Percentiles rank a stretch among this genome's conserved stretches.
These are phyloP conservation scores for Lasioglossum figueresi DNA, from an alignment of 2,888 invertebrate genomes.

Conservation along the genomic window DNA sequence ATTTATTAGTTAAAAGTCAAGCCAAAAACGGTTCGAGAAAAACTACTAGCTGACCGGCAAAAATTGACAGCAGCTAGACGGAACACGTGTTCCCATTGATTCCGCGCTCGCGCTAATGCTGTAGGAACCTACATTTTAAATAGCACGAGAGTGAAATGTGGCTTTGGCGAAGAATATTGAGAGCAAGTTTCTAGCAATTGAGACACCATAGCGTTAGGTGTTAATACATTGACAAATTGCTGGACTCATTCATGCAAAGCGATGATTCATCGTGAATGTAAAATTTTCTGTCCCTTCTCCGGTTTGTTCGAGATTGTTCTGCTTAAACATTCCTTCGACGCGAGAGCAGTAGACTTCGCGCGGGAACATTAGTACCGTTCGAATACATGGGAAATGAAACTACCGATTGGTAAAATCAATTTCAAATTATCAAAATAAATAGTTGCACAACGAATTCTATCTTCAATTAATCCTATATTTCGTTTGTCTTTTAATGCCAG, in stretches of 20 bases:
- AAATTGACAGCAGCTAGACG: constrained; percentile 5
- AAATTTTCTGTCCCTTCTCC: constrained; percentile 37
- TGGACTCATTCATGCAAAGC: constrained; percentile 11
- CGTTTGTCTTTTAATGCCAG: too few relatives aligned
- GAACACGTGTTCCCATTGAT: neutral
- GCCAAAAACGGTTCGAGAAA: neutral
- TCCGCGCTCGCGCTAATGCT: neutral
- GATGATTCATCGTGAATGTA: constrained; percentile 51
- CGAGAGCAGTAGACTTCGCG: neutral
- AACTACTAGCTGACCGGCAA: neutral
- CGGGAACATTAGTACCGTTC: constrained; percentile 15
- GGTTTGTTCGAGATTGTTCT: constrained; percentile 50
- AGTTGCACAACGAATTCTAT: neutral
- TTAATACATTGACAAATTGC: neutral
- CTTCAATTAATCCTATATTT: too few relatives aligned
- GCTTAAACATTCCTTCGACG: neutral
- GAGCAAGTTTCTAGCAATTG: neutral
- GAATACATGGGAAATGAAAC: neutral
- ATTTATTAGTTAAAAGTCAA: neutral
- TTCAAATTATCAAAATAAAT: neutral
- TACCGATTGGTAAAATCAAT: neutral
- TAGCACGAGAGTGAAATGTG: neutral
- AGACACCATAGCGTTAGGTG: neutral
- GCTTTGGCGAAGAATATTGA: neutral
- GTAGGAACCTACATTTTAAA: neutral